Evolutionary conservation across 2,888 invertebrate species (phyloP).

Genomic region (Sepioteuthis lessoniana): DNA sequence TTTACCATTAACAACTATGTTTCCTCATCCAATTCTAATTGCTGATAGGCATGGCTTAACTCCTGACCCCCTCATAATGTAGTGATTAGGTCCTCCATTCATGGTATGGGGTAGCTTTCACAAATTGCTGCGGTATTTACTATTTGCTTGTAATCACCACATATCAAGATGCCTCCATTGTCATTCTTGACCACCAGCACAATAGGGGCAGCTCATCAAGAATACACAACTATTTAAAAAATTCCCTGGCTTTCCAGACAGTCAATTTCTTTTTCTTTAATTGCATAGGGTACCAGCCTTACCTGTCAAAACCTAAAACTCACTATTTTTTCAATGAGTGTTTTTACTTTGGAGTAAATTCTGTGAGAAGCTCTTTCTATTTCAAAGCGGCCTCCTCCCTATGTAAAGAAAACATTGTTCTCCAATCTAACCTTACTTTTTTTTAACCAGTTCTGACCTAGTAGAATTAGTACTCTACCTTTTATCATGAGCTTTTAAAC

Average conservation of each 20-base stretch:
- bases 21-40: too few species aligned
- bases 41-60: neutral
- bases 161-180: neutral
- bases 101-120: neutral
- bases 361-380: too few species aligned
- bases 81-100: neutral
- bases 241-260: neutral
- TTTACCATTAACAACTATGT: too few species aligned
- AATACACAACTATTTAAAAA: neutral
- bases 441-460: neutral
- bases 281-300: too few species aligned
- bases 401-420: too few species aligned
- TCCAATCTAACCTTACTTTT: too few species aligned
- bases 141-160: too few species aligned
- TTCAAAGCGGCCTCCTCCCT: too few species aligned
- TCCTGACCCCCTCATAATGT: neutral
- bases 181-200: neutral
- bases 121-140: neutral
- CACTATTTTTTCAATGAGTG: too few species aligned
- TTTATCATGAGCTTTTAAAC: neutral
- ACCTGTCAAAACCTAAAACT: too few species aligned
- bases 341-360: too few species aligned
- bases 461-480: neutral
- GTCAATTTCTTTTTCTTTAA: neutral
- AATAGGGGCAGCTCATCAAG: neutral